A percentile compares a stretch with the other conserved stretches of the same genome.
These are phyloP conservation scores for Cheumatopsyche charites DNA, from an alignment of 1,140 invertebrate species.

Conservation along the genomic window DNA sequence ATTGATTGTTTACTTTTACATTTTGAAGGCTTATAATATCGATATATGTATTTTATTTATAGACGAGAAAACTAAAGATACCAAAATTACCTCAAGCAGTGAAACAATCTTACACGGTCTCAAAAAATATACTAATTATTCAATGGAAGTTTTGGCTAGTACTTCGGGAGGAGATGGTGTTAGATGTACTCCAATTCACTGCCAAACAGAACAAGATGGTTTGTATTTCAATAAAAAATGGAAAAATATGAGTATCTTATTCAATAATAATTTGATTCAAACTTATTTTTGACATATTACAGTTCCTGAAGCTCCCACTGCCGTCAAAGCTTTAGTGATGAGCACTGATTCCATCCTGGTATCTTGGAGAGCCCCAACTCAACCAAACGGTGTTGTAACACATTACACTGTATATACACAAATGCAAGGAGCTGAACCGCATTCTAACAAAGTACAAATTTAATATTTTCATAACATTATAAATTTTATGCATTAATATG, in stretches of 20 bases:
- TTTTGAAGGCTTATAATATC: not conserved
- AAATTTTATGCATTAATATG: conserved; percentile 11
- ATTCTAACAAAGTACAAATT: conserved; percentile 74
- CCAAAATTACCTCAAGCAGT: conserved; percentile 88
- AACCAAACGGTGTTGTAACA: conserved; percentile 90
- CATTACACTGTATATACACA: conserved; percentile 93
- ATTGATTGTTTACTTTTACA: not conserved
- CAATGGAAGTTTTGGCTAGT: conserved; percentile 93
- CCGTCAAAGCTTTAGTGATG: conserved; percentile 92
- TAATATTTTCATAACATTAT: conserved; percentile 48
- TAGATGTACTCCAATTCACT: conserved; percentile 86
- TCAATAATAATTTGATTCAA: conserved; percentile 33
- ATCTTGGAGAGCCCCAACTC: conserved; percentile 89
- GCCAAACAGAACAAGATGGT: conserved; percentile 96
- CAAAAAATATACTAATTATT: conserved; percentile 96
- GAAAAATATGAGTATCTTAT: too few species aligned
- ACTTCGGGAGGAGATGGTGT: conserved; percentile 97
- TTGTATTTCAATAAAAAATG: conserved; percentile 51
- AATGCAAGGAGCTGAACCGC: conserved; percentile 73
- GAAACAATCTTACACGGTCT: conserved; percentile 91
- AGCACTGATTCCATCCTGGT: conserved; percentile 89
- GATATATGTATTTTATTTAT: conserved; percentile 43
- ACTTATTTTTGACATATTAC: conserved; percentile 41
- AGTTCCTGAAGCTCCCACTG: conserved; percentile 91
- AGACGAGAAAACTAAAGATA: conserved; percentile 91